Conservation (phyloP, 2,113 vertebrate species). For the Bungarus multicinctus region DNA sequence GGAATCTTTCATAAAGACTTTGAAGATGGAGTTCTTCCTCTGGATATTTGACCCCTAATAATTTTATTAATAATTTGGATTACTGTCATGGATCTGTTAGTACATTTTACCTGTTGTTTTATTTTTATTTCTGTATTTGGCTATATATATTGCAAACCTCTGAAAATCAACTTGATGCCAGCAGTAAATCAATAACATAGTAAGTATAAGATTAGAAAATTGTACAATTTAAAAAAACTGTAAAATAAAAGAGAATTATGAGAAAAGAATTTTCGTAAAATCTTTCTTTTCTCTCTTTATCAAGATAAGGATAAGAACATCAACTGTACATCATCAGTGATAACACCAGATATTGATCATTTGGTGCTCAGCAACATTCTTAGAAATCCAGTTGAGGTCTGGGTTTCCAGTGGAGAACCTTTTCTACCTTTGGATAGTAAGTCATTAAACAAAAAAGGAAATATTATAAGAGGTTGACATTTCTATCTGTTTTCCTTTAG, state of each 20-base stretch:
- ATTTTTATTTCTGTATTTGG: neutral
- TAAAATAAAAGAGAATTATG: neutral
- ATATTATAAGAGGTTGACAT: neutral
- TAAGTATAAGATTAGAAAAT: neutral
- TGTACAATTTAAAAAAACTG: neutral
- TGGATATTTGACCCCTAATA: neutral
- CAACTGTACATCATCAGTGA: slow-evolving; percentile 16
- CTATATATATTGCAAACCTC: neutral
- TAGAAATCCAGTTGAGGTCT: slow-evolving; percentile 50
- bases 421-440: slow-evolving; percentile 49
- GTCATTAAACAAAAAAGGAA: neutral
- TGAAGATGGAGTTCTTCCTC: neutral
- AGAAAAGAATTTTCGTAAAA: neutral
- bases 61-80: neutral
- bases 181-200: neutral
- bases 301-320: slow-evolving; percentile 41
- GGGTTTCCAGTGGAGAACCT: slow-evolving; percentile 61
- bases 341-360: slow-evolving; percentile 26
- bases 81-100: neutral
- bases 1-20: neutral
- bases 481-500: neutral
- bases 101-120: neutral
- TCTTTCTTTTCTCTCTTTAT: slow-evolving; percentile 21
- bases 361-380: slow-evolving; percentile 34
- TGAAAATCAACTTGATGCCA: neutral